Conservation (phyloP, 2,113 vertebrate species). For the Hystrix brachyura region DNA sequence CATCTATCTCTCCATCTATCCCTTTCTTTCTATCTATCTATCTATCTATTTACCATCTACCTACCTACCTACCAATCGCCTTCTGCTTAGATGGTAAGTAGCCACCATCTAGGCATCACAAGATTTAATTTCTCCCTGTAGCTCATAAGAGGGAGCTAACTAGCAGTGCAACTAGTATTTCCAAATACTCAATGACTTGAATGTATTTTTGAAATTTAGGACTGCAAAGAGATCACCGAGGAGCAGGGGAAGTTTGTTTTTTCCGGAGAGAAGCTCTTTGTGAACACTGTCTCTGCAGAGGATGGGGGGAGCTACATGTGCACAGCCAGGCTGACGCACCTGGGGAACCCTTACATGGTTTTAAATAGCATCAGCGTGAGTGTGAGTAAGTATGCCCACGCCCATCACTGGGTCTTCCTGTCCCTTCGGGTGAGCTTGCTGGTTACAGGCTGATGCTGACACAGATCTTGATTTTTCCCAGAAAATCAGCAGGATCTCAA, state of each 20-base stretch:
- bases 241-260: neutral
- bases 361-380: slow-evolving; percentile 63
- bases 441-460: neutral
- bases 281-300: neutral
- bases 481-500: neutral
- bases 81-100: neutral
- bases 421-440: neutral
- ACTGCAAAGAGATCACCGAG: slow-evolving; percentile 60
- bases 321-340: slow-evolving; percentile 1
- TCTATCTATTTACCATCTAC: too few species aligned
- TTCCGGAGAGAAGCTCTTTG: neutral
- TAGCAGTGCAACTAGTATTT: neutral
- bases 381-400: slow-evolving; percentile 41
- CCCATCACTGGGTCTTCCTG: neutral
- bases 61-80: neutral
- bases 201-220: slow-evolving; percentile 41
- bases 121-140: neutral
- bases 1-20: neutral
- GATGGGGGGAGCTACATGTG: slow-evolving; percentile 64
- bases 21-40: neutral
- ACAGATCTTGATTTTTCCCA: neutral
- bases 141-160: neutral
- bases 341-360: neutral
- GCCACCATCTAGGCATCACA: neutral
- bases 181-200: neutral